Base-by-base conservation (phyloP, 2,797 vertebrate species). In the Paramormyrops hopkinsi region DNA sequence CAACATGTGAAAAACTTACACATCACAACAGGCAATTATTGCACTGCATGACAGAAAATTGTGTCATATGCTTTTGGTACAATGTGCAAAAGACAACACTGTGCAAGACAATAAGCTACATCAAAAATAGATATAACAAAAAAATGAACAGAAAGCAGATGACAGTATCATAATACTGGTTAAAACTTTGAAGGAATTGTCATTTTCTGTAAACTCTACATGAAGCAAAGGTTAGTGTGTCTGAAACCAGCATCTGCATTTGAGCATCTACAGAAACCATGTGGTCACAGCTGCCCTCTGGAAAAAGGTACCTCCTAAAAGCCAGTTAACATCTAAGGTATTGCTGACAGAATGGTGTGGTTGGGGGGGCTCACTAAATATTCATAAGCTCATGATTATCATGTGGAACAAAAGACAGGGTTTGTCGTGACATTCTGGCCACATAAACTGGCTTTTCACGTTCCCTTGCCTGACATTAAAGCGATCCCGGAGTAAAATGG, bases 361-460 rank as follows among this genome's bases (percentile, higher is more conserved):
- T 62, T 62, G 59, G 88, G 33, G 25, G 73, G 11, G 25, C 6
- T 22, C 46, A 79, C 84, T 90, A 90, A 90, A 90, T 83, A 90
- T 90, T 90, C 88, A 90, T 86, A 54, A 90, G 90, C n/a, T 17
- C 19, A 89, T 53, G 62, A 87, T 89, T 90, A 89, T 90, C 88
- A 87, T 87, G 54, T 89, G 88, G 54, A 79, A 87, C 83, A 89
- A 50, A 65, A 90, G 83, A 87, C 53, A 82, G 84, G 90, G 88
- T 79, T 83, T 87, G 90, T 89, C 85, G n/a, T 89, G 90, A 89
- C 90, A 89, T 88, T n/a, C 56, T 89, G 90, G 85, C 69, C 90
- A 89, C 84, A 89, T 89, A 76, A 90, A 89, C 88, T 87, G 90
- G 88, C 88, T 89, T 90, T 89, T 90, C 84, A 62, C 85, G 33